Evolutionary conservation across 2,888 invertebrate species (phyloP), one percentile per base, ranked within the genome.

Genomic region (Gari tellinella): DNA sequence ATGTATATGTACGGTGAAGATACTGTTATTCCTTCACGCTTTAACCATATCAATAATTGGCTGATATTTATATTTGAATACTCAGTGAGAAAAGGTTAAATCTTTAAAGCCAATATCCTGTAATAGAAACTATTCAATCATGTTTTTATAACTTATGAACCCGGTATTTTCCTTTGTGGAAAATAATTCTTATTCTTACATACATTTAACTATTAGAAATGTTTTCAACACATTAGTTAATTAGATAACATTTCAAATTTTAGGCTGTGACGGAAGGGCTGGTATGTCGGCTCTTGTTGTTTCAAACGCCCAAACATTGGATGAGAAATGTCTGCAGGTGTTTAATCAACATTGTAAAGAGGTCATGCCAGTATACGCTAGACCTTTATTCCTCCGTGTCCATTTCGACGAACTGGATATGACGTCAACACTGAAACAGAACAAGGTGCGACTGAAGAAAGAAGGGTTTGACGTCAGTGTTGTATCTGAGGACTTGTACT

Each of bases 211-310:
- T n/a, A n/a, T n/a, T n/a, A n/a, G n/a, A n/a, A n/a, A n/a, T n/a
- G n/a, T n/a, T n/a, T n/a, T n/a, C n/a, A n/a, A n/a, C n/a, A n/a
- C n/a, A n/a, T n/a, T n/a, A n/a, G n/a, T n/a, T n/a, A n/a, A n/a
- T 21, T 37, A 14, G 14, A 5, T 10, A 5, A 2, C 10, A 15
- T 45, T 55, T 49, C 46, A 5, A n/a, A n/a, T 66, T 62, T 21
- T 26, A 85, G 84, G 81, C 25, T 73, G 66, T 51, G 83, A 86
- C 51, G 85, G 85, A 0, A 69, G 82, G 26, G 85, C 87, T 7
- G 89, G 89, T 0, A 89, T 89, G 89, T 88, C 83, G 7, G 80
- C 89, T 1, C 26, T 89, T 4, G 74, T 66, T 14, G 56, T 86
- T 17, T 65, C 72, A 3, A 69, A 81, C 7, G 55, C 60, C 0